Conservation (phyloP, 2,888 invertebrate species). For the Cephus nigrinus region DNA sequence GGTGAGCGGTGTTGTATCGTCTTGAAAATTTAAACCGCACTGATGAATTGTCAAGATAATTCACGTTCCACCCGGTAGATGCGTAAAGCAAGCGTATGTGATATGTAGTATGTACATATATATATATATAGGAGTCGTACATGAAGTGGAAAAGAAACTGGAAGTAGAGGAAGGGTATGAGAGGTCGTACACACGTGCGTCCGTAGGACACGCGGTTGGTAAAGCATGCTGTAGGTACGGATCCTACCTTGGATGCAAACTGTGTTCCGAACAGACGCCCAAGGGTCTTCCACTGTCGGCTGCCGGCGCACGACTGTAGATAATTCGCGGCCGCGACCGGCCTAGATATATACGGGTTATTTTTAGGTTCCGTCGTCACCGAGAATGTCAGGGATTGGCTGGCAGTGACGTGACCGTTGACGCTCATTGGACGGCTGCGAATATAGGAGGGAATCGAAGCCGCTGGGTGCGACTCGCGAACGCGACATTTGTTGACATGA, state of each 20-base stretch:
- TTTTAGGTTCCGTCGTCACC: conserved; percentile 61
- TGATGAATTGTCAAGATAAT: not conserved
- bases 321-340: conserved; percentile 59
- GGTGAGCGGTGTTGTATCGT: not conserved
- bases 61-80: conserved; percentile 8
- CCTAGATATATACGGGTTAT: conserved; percentile 64
- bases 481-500: conserved; percentile 62
- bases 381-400: conserved; percentile 44
- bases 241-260: conserved; percentile 21
- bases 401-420: conserved; percentile 44
- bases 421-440: conserved; percentile 42
- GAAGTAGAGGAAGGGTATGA: conserved; percentile 12
- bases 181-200: conserved; percentile 3
- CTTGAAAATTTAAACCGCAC: not conserved
- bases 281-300: conserved; percentile 47
- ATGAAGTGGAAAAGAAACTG: conserved; percentile 3
- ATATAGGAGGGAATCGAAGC: conserved; percentile 40
- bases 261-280: conserved; percentile 16
- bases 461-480: conserved; percentile 34
- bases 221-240: conserved; percentile 20
- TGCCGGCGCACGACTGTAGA: conserved; percentile 64
- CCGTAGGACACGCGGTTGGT: conserved; percentile 7
- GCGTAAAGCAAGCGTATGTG: conserved; percentile 10
- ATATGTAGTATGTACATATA: conserved; percentile 15
- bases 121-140: not conserved